Base-by-base conservation (phyloP, 2,888 invertebrate genomes). In the Magallana nippona region DNA sequence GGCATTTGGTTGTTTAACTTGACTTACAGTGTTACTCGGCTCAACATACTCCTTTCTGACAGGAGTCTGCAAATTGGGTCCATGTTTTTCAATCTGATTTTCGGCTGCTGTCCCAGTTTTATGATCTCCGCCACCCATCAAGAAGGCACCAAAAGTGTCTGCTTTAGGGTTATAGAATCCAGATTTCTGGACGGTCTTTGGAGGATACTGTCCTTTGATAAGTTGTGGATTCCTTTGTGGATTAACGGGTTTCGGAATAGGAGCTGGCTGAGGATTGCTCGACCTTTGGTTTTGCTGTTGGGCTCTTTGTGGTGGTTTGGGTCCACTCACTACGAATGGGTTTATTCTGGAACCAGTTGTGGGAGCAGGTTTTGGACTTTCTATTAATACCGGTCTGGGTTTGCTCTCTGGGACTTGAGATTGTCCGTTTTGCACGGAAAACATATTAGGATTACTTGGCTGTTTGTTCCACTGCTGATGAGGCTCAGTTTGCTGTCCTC, bases 11-110 rank as follows among this genome's bases (percentile, higher is more conserved):
- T 22, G 2, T 13, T 71, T 71, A 3, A 32, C 27, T 27, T 19
- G 71, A 11, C 71, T 71, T 0, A 71, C 32, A 11, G 71, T 32
- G 32, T 71, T 22, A 15, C 27, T 22, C 13, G 22, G 22, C 32
- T 22, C 71, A 11, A 71, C 71, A 27, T 15, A 71, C 32, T 71
- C 71, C 10, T 32, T 19, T 71, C 32, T 71, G 8, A 71, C 27
- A 13, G 71, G 27, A 10, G 19, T 27, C 71, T 71, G 32, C 15
- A 71, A 71, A 71, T 15, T 22, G 22, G 19, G 27, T 2, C 22
- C 22, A 13, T 22, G 71, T 32, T 71, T 71, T 71, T 71, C 71
- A 27, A 71, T 71, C 11, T 19, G 27, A 71, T 71, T 71, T 71
- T 22, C 71, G 5, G 71, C 32, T 2, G 71, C 71, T 1, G 19